Percentiles rank a stretch among this genome's conserved stretches.
Conservation (phyloP, 2,113 vertebrate genomes). For the Gorsachius goisagi region DNA sequence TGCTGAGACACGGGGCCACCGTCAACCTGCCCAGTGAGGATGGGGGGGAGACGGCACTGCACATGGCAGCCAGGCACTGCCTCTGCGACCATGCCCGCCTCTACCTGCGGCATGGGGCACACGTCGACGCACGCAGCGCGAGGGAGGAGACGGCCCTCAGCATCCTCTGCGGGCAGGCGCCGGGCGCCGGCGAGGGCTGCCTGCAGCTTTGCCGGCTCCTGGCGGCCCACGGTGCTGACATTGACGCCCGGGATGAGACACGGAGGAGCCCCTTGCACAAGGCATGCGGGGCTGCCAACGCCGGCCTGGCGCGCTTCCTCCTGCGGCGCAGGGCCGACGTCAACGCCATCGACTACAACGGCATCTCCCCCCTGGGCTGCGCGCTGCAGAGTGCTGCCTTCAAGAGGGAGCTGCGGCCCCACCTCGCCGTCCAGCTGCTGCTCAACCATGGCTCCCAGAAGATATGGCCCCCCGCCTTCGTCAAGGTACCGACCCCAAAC, state of each 20-base stretch:
- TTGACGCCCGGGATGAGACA: constrained; percentile 62
- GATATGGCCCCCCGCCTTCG: constrained; percentile 74
- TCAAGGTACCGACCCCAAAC: constrained; percentile 51
- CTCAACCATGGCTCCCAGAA: constrained; percentile 76
- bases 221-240: constrained; percentile 10
- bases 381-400: constrained; percentile 43
- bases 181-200: fast-evolving
- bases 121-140: constrained; percentile 26
- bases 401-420: constrained; percentile 23
- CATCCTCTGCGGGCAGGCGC: constrained; percentile 33
- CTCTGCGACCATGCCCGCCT: constrained; percentile 70
- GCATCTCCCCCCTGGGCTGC: constrained; percentile 68
- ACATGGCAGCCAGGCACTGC: constrained; percentile 68
- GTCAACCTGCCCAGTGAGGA: constrained; percentile 56
- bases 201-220: constrained; percentile 71
- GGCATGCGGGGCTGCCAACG: constrained; percentile 66
- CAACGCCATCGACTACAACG: constrained; percentile 74
- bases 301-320: constrained; percentile 61
- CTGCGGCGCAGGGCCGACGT: constrained; percentile 62
- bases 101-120: constrained; percentile 64
- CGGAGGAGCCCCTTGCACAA: constrained; percentile 74
- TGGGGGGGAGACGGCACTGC: constrained; percentile 63
- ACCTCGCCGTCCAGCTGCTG: constrained; percentile 62
- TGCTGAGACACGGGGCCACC: constrained; percentile 69
- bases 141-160: constrained; percentile 69